Evolutionary conservation across 2,888 invertebrate genomes (phyloP).

Genomic region (Metopia argyrocephala): DNA sequence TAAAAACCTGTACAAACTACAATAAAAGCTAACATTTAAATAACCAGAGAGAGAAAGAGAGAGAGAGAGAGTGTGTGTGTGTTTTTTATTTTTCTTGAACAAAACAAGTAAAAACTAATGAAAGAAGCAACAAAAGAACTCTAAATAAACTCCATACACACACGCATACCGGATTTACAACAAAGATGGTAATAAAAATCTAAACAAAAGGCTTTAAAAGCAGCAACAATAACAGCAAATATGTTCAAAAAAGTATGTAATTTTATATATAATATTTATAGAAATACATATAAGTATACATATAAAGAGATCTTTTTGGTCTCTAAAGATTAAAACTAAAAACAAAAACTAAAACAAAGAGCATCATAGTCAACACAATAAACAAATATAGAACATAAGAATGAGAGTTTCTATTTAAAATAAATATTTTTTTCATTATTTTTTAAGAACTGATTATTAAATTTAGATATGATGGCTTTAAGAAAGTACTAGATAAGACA

Average conservation of each 20-base stretch:
- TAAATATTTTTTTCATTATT: no score
- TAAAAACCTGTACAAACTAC: slow-evolving; percentile 45
- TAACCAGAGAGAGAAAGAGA: not conserved
- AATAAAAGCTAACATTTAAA: not conserved
- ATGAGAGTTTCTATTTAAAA: no score
- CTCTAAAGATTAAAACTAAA: not conserved
- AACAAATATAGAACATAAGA: no score
- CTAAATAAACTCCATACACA: not conserved
- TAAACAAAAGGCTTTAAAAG: slow-evolving; percentile 6
- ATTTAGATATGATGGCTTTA: no score
- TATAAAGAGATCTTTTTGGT: not conserved
- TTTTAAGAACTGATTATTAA: no score
- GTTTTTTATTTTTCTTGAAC: not conserved
- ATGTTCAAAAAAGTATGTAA: not conserved
- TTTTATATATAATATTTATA: not conserved
- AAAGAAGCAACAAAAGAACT: not conserved
- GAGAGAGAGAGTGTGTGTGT: no score
- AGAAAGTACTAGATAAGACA: no score
- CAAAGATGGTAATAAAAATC: not conserved
- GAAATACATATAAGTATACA: not conserved
- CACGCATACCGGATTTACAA: not conserved
- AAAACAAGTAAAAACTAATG: not conserved
- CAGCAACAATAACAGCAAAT: not conserved
- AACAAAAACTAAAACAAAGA: not conserved
- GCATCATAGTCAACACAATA: no score